These are phyloP conservation scores for Parapristionchus giblindavisi DNA, from an alignment of 2,888 invertebrate genomes.

Conservation along the genomic window DNA sequence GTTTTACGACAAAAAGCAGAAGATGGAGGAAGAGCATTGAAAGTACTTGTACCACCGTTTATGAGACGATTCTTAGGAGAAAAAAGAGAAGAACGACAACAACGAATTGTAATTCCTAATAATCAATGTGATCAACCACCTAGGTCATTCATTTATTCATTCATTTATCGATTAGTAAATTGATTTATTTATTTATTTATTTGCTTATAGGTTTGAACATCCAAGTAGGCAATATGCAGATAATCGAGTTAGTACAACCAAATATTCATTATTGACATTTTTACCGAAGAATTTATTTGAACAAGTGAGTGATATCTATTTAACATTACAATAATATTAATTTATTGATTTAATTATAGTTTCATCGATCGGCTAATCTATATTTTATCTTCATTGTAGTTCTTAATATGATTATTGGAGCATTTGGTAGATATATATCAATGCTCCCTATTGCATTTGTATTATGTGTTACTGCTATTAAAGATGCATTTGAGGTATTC, in stretches of 20 bases:
- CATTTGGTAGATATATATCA: slow-evolving; percentile 52
- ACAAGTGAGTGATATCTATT: slow-evolving; percentile 71
- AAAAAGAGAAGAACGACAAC: slow-evolving; percentile 12
- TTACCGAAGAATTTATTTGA: slow-evolving; percentile 94
- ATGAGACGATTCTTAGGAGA: slow-evolving; percentile 29
- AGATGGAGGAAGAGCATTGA: slow-evolving; percentile 53
- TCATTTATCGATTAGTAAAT: too few species aligned
- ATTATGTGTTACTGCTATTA: slow-evolving; percentile 90
- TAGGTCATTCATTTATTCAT: slow-evolving; percentile 25
- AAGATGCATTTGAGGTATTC: slow-evolving; percentile 93
- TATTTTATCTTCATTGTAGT: slow-evolving; percentile 96
- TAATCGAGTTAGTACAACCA: slow-evolving; percentile 89
- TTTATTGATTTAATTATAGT: slow-evolving; percentile 75
- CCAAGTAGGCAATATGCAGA: slow-evolving; percentile 75
- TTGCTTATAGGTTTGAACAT: slow-evolving; percentile 47
- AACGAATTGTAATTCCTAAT: slow-evolving; percentile 37
- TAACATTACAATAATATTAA: neutral
- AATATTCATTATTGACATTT: slow-evolving; percentile 91
- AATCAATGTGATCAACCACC: slow-evolving; percentile 36
- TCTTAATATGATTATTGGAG: slow-evolving; percentile 87
- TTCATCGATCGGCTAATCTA: slow-evolving; percentile 94
- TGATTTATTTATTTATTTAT: too few species aligned
- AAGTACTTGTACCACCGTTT: slow-evolving; percentile 45
- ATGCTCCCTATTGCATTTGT: slow-evolving; percentile 92
- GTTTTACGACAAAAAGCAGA: slow-evolving; percentile 55